Conservation (phyloP, 2,888 invertebrate species). For the Platycheirus albimanus region DNA sequence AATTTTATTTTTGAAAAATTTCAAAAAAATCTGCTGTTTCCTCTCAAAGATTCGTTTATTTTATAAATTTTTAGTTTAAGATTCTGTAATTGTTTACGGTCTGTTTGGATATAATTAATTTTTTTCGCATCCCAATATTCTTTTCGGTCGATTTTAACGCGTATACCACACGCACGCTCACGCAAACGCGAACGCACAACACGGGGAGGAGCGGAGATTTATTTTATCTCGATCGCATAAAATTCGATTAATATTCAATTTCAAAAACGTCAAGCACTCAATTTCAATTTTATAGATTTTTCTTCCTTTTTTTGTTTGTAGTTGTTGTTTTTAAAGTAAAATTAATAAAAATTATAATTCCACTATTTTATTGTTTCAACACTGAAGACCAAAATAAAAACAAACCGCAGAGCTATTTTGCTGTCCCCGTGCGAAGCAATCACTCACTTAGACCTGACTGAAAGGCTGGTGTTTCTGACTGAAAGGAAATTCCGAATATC, state of each 20-base stretch:
- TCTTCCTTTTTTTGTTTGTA: background rate
- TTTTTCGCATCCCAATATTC: background rate
- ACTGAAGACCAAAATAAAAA: background rate
- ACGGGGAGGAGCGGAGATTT: no score
- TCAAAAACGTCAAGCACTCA: constrained; percentile 38
- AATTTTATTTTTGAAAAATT: constrained; percentile 3
- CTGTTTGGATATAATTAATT: constrained; percentile 42
- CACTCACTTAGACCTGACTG: constrained; percentile 71
- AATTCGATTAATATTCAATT: constrained; percentile 30
- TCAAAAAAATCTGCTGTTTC: background rate
- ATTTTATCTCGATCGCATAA: constrained; percentile 8
- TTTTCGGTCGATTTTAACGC: background rate
- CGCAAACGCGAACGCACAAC: constrained; percentile 9
- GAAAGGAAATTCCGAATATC: constrained; percentile 63
- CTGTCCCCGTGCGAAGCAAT: constrained; percentile 67
- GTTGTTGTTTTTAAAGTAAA: constrained; percentile 23
- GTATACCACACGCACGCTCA: constrained; percentile 5
- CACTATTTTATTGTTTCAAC: constrained; percentile 17
- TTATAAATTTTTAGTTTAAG: background rate
- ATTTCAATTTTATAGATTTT: constrained; percentile 19
- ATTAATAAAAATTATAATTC: background rate
- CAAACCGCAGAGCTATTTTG: constrained; percentile 11
- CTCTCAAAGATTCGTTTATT: constrained; percentile 2
- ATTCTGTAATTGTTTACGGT: constrained; percentile 58
- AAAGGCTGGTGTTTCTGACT: constrained; percentile 42